Evolutionary conservation across 2,113 vertebrate genomes (phyloP), one percentile per base, ranked within the genome.

Genomic region (Hippopotamus amphibius): DNA sequence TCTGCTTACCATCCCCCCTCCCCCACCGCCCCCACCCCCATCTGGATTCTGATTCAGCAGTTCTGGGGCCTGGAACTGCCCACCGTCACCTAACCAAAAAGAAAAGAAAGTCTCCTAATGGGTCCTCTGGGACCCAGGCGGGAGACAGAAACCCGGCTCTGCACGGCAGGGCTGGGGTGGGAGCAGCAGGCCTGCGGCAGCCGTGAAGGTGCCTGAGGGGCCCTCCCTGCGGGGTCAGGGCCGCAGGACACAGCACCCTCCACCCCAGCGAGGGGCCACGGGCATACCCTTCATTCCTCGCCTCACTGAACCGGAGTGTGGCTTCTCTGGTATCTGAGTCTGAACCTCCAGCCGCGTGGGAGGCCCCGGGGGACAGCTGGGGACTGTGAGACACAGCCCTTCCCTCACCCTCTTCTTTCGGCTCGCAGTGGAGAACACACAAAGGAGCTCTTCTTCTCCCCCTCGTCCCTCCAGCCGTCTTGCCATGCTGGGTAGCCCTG

Each of bases 401-500:
- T 15, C 22, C 65, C 72, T 61, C 16, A 3, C 21, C 24, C 14
- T 22, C 33, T 55, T 76, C n/a, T 48, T 24, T 48, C 33, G 92
- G 6, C 55, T 10, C 50, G 11, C 24, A 43, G 59, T 12, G n/a
- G 74, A 43, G 85, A 90, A 3, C 66, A 88, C 50, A 98, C 89
- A 97, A 72, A 33, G 74, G 53, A 37, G 48, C 46, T 41, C 87
- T 96, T 97, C 85, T 95, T 93, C 48, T 65, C 55, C 37, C 65
- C 37, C 82, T 92, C 90, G 88, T 77, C 90, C 68, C 33, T 13
- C 0, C 0, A 53, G 53, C 66, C n/a, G n/a, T 50, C 90, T 63
- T n/a, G 3, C 82, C 46, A 37, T n/a, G 55, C 37, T 48, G 41
- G 16, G 46, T 28, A 90, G 72, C 14, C 48, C 80, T 9, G 3